Conservation (phyloP, 2,113 vertebrate genomes). For the Solenodon paradoxus region DNA sequence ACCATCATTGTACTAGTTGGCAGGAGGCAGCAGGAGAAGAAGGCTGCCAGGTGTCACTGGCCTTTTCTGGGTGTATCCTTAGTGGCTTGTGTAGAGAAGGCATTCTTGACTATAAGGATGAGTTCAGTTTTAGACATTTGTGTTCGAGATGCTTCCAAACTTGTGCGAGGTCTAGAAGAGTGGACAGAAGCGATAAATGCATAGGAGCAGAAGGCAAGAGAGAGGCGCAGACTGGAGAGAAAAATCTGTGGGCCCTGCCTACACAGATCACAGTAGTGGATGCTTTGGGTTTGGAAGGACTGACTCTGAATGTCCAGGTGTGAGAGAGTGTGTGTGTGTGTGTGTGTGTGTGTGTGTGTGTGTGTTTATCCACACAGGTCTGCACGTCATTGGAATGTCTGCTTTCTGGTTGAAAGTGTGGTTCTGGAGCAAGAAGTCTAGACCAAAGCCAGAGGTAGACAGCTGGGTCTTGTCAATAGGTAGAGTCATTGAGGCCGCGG, state of each 20-base stretch:
- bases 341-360: too few species aligned
- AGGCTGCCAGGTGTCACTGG: rapidly evolving
- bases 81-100: neutral
- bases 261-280: rapidly evolving
- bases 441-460: neutral
- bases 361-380: neutral
- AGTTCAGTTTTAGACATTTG: neutral
- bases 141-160: neutral
- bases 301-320: neutral
- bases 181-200: rapidly evolving
- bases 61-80: too few species aligned
- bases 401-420: rapidly evolving
- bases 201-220: too few species aligned
- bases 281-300: neutral
- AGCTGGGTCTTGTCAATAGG: neutral
- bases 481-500: neutral
- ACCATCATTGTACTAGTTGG: too few species aligned
- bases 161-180: neutral
- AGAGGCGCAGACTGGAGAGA: neutral
- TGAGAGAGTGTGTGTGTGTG: too few species aligned
- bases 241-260: too few species aligned
- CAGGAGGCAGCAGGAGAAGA: rapidly evolving
- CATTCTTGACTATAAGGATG: rapidly evolving
- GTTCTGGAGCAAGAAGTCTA: neutral
- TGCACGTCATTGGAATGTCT: neutral